Percentiles rank a stretch among this genome's conserved stretches.
Evolutionary conservation across 2,888 invertebrate genomes (phyloP).

Genomic region (Pseudolycoriella hygida): DNA sequence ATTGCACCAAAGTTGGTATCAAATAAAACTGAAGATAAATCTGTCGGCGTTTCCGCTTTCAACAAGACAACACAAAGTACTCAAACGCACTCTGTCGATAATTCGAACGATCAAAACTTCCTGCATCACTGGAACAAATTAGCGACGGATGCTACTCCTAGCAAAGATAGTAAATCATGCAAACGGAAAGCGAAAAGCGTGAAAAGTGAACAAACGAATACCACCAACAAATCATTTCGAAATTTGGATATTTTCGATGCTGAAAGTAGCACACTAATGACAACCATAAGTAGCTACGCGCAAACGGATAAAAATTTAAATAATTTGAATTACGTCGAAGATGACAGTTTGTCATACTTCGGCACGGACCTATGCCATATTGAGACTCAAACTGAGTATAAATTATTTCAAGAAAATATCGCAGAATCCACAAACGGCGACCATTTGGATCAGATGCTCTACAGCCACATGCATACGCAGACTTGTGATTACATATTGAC

Average conservation of each 20-base stretch:
- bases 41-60: neutral
- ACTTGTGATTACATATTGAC: conserved; percentile 36
- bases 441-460: conserved; percentile 27
- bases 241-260: conserved; percentile 4
- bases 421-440: conserved; percentile 11
- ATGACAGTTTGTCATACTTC: conserved; percentile 16
- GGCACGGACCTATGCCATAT: conserved; percentile 29
- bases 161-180: neutral
- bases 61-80: neutral
- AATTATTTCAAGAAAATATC: conserved; percentile 16
- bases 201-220: neutral
- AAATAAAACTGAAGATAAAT: neutral
- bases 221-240: neutral
- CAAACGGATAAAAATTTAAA: conserved; percentile 4
- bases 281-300: neutral
- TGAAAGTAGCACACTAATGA: conserved; percentile 2
- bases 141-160: neutral
- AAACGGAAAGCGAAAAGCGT: neutral
- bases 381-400: conserved; percentile 41
- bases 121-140: neutral
- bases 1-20: conserved; percentile 1
- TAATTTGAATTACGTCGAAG: conserved; percentile 18
- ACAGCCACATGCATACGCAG: conserved; percentile 32
- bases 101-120: neutral
- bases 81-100: neutral